A percentile compares a stretch with the other conserved stretches of the same genome.
phyloP scores from a whole-genome alignment of 2,113 vertebrate species.

The Otolemur garnettii region DNA sequence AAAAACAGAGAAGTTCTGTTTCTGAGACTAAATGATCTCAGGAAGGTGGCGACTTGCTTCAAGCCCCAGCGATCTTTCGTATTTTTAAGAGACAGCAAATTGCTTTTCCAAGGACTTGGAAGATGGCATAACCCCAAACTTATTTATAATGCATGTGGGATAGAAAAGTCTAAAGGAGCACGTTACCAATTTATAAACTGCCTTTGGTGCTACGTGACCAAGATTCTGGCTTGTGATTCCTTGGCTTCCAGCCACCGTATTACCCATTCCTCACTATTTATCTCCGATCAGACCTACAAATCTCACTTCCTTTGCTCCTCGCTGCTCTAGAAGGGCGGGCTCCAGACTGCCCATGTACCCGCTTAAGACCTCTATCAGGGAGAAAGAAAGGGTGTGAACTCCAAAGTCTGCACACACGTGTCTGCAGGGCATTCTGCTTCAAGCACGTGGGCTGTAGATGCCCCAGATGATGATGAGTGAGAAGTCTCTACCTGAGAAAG shows the following conservation, averaged over 20 bases:
- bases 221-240: neutral
- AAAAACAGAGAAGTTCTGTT: neutral
- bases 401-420: fast-evolving
- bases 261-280: neutral
- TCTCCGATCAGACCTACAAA: neutral
- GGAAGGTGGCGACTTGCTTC: neutral
- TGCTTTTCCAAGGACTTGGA: neutral
- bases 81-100: neutral
- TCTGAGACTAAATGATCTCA: neutral
- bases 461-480: neutral
- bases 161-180: neutral
- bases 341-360: neutral
- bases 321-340: neutral
- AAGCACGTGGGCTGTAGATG: neutral
- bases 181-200: neutral
- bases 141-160: neutral
- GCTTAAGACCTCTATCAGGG: neutral
- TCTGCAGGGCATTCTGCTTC: neutral
- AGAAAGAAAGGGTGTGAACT: neutral
- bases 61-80: neutral
- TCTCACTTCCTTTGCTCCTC: neutral
- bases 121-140: neutral
- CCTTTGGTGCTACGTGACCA: neutral
- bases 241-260: neutral
- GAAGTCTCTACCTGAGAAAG: neutral